Conservation (phyloP, 2,113 vertebrate genomes). For the Ameiurus melas region DNA sequence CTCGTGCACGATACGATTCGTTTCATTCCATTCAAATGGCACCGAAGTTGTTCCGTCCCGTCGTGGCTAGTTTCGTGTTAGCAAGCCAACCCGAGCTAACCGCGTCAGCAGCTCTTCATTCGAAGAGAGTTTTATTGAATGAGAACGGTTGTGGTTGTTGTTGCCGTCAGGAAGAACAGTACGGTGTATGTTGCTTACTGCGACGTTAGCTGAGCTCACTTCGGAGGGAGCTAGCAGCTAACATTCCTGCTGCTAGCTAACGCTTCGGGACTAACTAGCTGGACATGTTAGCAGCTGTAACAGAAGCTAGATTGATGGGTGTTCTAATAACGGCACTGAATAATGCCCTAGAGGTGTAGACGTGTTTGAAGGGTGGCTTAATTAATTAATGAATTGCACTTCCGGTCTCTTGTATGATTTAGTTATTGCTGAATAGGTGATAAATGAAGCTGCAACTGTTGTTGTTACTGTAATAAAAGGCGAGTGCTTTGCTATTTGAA, state of each 20-base stretch:
- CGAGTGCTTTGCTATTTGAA: background rate
- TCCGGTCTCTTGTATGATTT: background rate
- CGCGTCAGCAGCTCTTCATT: background rate
- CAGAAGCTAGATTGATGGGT: background rate
- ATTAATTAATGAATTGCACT: no score
- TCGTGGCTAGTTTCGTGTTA: background rate
- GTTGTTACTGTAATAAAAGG: background rate
- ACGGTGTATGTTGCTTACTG: background rate
- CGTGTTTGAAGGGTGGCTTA: background rate
- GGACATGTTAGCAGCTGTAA: background rate
- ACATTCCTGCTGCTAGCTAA: constrained; percentile 4
- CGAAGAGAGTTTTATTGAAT: background rate
- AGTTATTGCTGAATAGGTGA: background rate
- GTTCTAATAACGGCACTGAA: no score
- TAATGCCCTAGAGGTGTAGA: background rate
- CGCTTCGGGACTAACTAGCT: background rate
- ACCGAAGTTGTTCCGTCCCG: background rate
- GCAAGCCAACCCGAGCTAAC: constrained; percentile 6
- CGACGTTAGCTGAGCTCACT: background rate
- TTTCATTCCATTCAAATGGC: background rate
- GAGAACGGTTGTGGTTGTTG: no score
- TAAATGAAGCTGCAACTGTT: background rate
- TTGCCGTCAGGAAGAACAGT: background rate
- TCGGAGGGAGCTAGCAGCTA: background rate
- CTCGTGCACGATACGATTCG: background rate